phyloP scores from a whole-genome alignment of 2,113 vertebrate species.

The Gnathonemus longibarbis region DNA sequence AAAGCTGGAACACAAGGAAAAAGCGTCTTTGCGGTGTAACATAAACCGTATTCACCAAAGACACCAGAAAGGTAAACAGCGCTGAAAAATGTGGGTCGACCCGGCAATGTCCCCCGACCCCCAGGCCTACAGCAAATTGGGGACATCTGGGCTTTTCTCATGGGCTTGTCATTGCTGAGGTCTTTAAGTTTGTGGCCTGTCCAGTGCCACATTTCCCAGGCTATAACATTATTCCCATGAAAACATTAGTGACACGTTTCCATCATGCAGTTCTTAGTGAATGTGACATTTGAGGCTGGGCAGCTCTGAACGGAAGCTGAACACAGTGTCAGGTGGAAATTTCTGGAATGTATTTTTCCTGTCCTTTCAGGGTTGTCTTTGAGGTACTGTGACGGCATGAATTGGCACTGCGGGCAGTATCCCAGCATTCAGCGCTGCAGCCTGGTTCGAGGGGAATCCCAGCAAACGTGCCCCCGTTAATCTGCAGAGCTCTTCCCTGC shows the following conservation, averaged over 20 bases:
- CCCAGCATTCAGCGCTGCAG: not conserved
- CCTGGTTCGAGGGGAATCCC: not conserved
- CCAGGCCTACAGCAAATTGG: not conserved
- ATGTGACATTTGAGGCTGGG: not conserved
- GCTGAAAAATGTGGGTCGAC: not conserved
- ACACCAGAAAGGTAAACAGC: not conserved
- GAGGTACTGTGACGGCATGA: not conserved
- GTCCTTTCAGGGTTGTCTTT: not conserved
- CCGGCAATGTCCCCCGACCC: not conserved
- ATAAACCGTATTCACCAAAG: conserved; percentile 12
- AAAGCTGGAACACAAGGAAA: not conserved
- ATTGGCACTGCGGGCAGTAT: not conserved
- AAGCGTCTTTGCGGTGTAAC: not conserved
- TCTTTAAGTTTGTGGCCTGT: not conserved
- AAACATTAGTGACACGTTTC: not conserved
- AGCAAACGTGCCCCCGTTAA: not conserved
- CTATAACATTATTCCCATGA: not conserved
- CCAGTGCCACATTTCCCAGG: not conserved
- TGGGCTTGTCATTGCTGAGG: not conserved
- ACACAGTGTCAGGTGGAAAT: not conserved
- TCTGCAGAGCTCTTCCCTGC: not conserved
- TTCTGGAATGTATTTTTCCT: not conserved
- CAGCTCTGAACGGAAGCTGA: not conserved
- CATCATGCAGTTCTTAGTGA: not conserved
- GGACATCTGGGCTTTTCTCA: not conserved